Conservation (phyloP, 2,888 invertebrate genomes). For the Drosophila leonis region DNA sequence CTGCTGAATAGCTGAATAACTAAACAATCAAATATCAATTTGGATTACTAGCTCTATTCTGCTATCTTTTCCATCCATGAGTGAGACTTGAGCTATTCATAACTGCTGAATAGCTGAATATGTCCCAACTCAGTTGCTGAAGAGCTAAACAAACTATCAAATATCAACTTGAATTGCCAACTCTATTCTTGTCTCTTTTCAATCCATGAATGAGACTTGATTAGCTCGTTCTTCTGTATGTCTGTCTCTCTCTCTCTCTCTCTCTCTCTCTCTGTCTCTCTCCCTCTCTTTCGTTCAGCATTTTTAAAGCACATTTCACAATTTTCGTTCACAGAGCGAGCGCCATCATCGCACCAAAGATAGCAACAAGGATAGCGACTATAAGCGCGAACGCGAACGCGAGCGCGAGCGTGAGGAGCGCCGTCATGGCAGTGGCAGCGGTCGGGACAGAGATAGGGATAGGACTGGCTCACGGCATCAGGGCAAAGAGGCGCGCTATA, state of each 20-base stretch:
- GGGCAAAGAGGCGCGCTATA: conserved; percentile 53
- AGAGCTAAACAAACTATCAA: too few species aligned
- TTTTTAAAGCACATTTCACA: not conserved
- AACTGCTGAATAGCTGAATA: not conserved
- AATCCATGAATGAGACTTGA: not conserved
- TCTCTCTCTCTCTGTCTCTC: too few species aligned
- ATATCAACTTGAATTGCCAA: not conserved
- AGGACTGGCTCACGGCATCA: conserved; percentile 40
- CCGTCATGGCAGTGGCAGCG: conserved; percentile 27
- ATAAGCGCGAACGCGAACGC: conserved; percentile 65
- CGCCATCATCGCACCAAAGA: conserved; percentile 72
- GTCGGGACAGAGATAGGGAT: conserved; percentile 31
- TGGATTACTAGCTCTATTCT: too few species aligned
- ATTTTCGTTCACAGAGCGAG: conserved; percentile 46
- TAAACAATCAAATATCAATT: too few species aligned
- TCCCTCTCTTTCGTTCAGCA: not conserved
- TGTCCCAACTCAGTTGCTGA: not conserved
- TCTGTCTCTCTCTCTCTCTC: too few species aligned
- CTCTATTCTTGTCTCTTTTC: not conserved
- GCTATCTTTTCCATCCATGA: too few species aligned
- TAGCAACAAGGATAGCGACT: conserved; percentile 59
- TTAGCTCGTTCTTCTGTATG: not conserved
- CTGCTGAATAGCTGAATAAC: too few species aligned
- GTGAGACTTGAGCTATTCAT: too few species aligned
- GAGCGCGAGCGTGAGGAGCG: conserved; percentile 49